phyloP scores from a whole-genome alignment of 2,888 invertebrate species.

The Conus canariensis region DNA sequence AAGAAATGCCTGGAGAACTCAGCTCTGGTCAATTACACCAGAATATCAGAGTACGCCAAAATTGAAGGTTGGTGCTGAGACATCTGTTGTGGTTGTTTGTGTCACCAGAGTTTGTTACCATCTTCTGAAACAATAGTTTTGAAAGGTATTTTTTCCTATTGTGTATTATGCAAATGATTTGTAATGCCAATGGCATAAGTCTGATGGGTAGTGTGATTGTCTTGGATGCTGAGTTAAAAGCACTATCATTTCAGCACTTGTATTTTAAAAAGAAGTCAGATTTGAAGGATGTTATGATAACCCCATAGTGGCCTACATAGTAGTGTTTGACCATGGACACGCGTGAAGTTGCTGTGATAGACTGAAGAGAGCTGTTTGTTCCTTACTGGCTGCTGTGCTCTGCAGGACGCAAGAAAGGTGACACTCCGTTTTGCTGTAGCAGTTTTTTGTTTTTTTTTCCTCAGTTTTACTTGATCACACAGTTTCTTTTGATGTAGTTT shows the following conservation, averaged over 20 bases:
- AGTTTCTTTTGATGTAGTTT: neutral
- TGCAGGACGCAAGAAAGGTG: slow-evolving; percentile 60
- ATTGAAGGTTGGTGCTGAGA: slow-evolving; percentile 89
- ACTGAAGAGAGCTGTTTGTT: slow-evolving; percentile 3
- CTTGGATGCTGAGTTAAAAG: too few species aligned
- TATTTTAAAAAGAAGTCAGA: too few species aligned
- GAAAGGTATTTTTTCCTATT: too few species aligned
- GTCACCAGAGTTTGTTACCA: too few species aligned
- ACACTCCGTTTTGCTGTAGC: slow-evolving; percentile 33
- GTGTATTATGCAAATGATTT: too few species aligned
- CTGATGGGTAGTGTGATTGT: too few species aligned
- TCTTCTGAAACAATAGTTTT: too few species aligned
- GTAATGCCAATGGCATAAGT: too few species aligned
- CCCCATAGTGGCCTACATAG: too few species aligned
- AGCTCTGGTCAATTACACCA: slow-evolving; percentile 97
- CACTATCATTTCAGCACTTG: too few species aligned
- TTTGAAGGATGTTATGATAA: too few species aligned
- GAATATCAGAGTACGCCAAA: slow-evolving; percentile 96
- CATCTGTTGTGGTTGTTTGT: neutral
- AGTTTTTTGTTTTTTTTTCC: neutral
- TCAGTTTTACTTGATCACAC: neutral
- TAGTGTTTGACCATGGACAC: too few species aligned
- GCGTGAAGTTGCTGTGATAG: neutral
- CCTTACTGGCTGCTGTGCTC: neutral
- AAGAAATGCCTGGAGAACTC: slow-evolving; percentile 98